Conservation (phyloP, 2,113 vertebrate species). For the Megaceryle maxima region DNA sequence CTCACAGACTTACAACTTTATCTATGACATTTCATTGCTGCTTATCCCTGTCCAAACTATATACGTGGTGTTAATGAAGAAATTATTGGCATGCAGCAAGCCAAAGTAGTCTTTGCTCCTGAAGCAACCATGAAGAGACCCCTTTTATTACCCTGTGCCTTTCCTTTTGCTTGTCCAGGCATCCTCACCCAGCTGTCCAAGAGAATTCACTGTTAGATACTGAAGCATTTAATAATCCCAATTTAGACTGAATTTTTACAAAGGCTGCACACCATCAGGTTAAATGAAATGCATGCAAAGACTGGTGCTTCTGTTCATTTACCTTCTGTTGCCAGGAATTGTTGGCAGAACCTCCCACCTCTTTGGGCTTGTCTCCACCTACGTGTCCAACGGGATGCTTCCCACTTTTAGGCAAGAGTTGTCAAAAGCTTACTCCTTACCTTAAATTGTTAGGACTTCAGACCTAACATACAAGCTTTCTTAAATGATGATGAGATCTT, state of each 20-base stretch:
- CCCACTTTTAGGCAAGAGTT: neutral
- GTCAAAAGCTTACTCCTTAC: neutral
- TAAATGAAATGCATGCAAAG: neutral
- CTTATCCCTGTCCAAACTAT: neutral
- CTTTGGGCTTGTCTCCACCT: neutral
- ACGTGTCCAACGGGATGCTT: neutral
- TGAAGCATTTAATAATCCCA: neutral
- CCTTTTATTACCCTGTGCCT: neutral
- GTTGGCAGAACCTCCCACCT: neutral
- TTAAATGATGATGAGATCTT: neutral
- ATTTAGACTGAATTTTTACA: neutral
- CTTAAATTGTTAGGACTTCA: neutral
- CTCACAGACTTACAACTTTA: neutral
- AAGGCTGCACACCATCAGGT: neutral
- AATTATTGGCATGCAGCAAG: neutral
- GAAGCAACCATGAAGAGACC: neutral
- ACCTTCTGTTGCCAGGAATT: neutral
- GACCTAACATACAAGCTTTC: neutral
- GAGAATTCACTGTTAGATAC: neutral
- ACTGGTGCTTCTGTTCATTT: neutral
- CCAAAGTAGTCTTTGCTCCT: neutral
- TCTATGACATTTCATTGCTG: neutral
- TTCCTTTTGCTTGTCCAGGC: neutral
- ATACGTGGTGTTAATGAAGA: neutral
- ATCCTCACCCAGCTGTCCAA: neutral